A percentile compares a stretch with the other conserved stretches of the same genome.
Conservation (phyloP, 2,113 vertebrate species). For the Notarius quadriscutis region DNA sequence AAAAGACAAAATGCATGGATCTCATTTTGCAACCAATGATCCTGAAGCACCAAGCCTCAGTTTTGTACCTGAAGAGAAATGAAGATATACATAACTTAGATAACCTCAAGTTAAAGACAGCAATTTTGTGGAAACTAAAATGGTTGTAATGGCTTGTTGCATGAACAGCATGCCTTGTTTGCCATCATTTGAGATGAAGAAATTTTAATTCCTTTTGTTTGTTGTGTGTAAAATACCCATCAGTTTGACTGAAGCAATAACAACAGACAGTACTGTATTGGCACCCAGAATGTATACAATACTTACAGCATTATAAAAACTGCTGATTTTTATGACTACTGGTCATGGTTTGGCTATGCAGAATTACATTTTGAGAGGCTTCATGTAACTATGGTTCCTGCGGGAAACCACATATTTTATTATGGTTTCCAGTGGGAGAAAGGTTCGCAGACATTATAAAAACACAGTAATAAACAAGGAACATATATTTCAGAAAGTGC, state of each 20-base stretch:
- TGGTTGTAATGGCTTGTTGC: slow-evolving; percentile 38
- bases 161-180: slow-evolving; percentile 40
- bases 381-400: slow-evolving; percentile 47
- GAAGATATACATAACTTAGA: slow-evolving; percentile 61
- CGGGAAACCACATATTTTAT: slow-evolving; percentile 56
- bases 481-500: slow-evolving; percentile 57
- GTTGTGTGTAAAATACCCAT: slow-evolving; percentile 31
- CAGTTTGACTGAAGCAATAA: slow-evolving; percentile 41
- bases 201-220: slow-evolving; percentile 14
- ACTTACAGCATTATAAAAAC: neutral
- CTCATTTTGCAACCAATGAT: slow-evolving; percentile 72
- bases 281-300: slow-evolving; percentile 2
- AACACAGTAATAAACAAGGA: slow-evolving; percentile 64
- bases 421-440: slow-evolving; percentile 60
- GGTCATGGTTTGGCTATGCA: slow-evolving; percentile 24
- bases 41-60: slow-evolving; percentile 66
- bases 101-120: slow-evolving; percentile 27
- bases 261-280: slow-evolving; percentile 22
- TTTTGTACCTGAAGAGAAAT: slow-evolving; percentile 70
- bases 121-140: slow-evolving; percentile 28
- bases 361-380: slow-evolving; percentile 42
- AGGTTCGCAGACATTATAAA: slow-evolving; percentile 64
- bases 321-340: neutral
- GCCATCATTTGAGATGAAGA: slow-evolving; percentile 26
- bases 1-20: slow-evolving; percentile 71